Base-by-base conservation (phyloP, 2,797 vertebrate genomes). In the Pygocentrus nattereri region DNA sequence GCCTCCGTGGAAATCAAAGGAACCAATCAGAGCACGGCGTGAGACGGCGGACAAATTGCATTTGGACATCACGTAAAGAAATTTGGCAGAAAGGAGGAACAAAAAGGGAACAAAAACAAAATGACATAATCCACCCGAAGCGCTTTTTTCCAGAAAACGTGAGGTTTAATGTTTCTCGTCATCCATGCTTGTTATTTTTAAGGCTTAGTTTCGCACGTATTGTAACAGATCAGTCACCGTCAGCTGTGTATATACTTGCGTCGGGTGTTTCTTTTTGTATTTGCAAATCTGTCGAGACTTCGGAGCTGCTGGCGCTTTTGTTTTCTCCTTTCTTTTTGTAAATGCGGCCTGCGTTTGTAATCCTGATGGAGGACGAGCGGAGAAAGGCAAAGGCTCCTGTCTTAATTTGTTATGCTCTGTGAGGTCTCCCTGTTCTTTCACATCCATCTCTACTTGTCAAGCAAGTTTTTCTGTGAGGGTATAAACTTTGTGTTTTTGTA, bases 1-100 rank as follows among this genome's bases (percentile, higher is more conserved):
- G 94, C 83, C 81, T 96, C 97, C 1, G 90, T 92, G 31, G 97
- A 98, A 91, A 95, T 97, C 89, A 95, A 95, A 91, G 92, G 88
- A 85, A 86, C 87, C 73, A 79, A 75, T 88, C 93, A 95, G 87
- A 92, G 89, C 85, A 89, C 92, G 13, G 94, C 93, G 1, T 95
- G 92, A 95, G 88, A 85, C 75, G 54, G 71, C 16, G 38, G 74
- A 81, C 78, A 52, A 61, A 76, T 78, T 44, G 15, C 76, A 27
- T 79, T 44, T 76, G 82, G 68, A 76, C 82, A 87, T 31, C 30
- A 49, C 65, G 78, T 47, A 67, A 59, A 65, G 13, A 30, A 62
- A 88, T 90, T 79, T 89, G 77, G 81, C 82, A 64, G 67, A 85
- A 78, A 86, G 82, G 88, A 88, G 72, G 83, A 86, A 87, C 88